Percentiles rank a stretch among this genome's conserved stretches.
Conservation (phyloP, 1,140 invertebrate genomes). For the Lasaia peninsularis region DNA sequence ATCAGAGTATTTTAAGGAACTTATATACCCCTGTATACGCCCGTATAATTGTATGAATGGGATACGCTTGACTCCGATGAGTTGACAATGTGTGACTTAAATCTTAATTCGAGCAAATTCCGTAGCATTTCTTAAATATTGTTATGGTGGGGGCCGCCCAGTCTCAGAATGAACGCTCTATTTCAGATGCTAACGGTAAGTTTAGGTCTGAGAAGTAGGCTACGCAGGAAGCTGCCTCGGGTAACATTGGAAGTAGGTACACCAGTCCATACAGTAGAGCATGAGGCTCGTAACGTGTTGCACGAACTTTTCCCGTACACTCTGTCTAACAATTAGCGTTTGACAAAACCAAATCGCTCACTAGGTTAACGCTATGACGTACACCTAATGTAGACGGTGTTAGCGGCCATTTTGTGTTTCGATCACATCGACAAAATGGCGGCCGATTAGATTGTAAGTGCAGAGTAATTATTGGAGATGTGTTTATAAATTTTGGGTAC, state of each 20-base stretch:
- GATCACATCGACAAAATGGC: conserved; percentile 52
- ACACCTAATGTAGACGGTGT: conserved; percentile 34
- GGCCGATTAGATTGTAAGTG: conserved; percentile 64
- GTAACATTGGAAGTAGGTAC: conserved; percentile 19
- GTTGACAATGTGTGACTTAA: conserved; percentile 32
- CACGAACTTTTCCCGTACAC: conserved; percentile 52
- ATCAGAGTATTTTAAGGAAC: conserved; percentile 27
- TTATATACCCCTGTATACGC: conserved; percentile 34
- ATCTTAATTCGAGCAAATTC: conserved; percentile 54
- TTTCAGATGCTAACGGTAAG: conserved; percentile 77
- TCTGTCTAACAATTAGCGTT: conserved; percentile 30
- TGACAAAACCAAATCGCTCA: conserved; percentile 26
- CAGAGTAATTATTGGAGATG: conserved; percentile 66
- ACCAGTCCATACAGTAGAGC: conserved; percentile 20
- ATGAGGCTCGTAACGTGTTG: conserved; percentile 36
- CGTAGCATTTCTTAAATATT: conserved; percentile 64
- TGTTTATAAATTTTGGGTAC: conserved; percentile 61
- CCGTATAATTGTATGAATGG: conserved; percentile 60
- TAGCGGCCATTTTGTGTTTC: conserved; percentile 58
- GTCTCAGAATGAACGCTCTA: conserved; percentile 66
- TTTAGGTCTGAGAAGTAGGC: conserved; percentile 62
- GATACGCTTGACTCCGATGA: conserved; percentile 34
- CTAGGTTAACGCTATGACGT: conserved; percentile 24
- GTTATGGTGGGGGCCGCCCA: conserved; percentile 61
- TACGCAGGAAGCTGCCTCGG: conserved; percentile 25